Conservation (phyloP, 2,113 vertebrate species). For the Myiopsitta monachus region DNA sequence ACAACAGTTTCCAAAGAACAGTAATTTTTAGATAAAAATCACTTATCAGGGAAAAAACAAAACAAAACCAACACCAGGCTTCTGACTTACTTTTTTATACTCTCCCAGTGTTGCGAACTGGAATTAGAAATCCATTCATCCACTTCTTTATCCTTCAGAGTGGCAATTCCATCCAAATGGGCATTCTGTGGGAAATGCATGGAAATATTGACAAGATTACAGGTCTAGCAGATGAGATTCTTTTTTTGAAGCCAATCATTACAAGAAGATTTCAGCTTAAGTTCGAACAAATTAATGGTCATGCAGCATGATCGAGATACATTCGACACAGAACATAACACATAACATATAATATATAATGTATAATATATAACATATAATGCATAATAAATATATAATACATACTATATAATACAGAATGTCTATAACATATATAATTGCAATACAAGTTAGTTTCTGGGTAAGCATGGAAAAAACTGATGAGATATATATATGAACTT, state of each 20-base stretch:
- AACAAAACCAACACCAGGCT: not conserved
- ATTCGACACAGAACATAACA: not conserved
- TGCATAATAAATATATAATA: not conserved
- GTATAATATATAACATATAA: not conserved
- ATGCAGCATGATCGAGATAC: not conserved
- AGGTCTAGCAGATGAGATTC: not conserved
- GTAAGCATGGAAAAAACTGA: not conserved
- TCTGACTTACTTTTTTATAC: conserved; percentile 13
- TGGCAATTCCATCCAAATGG: conserved; percentile 1
- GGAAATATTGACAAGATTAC: not conserved
- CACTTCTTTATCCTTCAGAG: not conserved
- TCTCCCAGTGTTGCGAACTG: rapidly evolving
- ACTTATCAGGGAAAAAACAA: not conserved
- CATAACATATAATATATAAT: too few species aligned
- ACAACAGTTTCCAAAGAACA: not conserved
- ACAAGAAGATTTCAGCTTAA: not conserved
- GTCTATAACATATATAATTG: not conserved
- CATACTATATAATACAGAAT: not conserved
- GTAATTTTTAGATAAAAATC: not conserved
- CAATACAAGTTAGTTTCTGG: not conserved
- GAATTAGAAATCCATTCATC: conserved; percentile 40
- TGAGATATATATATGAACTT: not conserved
- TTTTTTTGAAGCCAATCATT: not conserved
- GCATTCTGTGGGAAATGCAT: conserved; percentile 12
- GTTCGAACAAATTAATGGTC: not conserved